These are phyloP conservation scores for Alosa alosa DNA, from an alignment of 2,113 vertebrate genomes.

Conservation along the genomic window DNA sequence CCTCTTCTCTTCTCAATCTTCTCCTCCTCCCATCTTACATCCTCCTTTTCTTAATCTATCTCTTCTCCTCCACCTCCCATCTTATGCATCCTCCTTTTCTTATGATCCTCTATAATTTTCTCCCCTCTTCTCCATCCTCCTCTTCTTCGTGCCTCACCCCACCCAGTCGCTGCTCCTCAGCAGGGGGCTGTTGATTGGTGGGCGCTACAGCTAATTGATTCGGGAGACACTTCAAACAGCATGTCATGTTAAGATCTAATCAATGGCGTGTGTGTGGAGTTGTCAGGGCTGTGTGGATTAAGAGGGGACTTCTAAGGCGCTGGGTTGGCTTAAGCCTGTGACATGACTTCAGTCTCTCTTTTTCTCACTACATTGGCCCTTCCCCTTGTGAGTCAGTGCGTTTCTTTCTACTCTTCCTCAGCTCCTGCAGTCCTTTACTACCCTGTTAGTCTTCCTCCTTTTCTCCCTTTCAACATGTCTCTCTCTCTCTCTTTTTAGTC, in stretches of 20 bases:
- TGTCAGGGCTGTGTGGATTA: constrained; percentile 11
- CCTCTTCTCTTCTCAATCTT: too few relatives aligned
- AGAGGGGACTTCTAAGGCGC: background rate
- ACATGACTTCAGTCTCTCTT: constrained; percentile 17
- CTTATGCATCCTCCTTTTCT: background rate
- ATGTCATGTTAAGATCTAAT: constrained; percentile 13
- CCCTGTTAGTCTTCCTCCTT: background rate
- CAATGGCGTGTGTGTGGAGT: background rate
- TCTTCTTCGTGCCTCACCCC: too few relatives aligned
- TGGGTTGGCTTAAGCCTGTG: background rate
- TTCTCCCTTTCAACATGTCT: background rate
- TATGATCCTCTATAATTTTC: background rate
- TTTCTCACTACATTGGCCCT: background rate
- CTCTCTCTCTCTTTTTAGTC: too few relatives aligned
- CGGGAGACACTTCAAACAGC: constrained; percentile 15
- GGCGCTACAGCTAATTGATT: background rate
- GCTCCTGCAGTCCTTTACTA: background rate
- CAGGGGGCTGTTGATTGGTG: background rate
- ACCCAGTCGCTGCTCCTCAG: background rate
- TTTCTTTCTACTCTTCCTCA: background rate
- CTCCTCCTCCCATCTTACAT: background rate
- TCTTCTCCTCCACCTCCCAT: background rate
- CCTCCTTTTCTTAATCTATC: background rate
- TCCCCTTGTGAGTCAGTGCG: background rate
- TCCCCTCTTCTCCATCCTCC: background rate